Evolutionary conservation across 2,113 vertebrate genomes (phyloP), one percentile per base, ranked within the genome.

Genomic region (Oostethus manadensis): DNA sequence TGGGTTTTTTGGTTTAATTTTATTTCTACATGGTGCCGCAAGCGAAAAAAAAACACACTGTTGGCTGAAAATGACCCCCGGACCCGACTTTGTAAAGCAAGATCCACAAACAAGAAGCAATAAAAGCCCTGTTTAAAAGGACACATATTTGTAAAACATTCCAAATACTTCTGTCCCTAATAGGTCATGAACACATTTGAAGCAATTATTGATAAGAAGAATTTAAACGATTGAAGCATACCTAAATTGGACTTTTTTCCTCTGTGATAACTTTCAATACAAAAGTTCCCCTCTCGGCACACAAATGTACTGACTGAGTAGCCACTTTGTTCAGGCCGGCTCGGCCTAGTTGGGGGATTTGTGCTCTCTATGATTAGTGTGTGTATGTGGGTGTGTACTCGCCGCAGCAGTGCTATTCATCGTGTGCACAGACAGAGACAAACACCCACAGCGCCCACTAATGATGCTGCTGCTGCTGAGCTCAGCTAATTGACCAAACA

Each of bases 401-500:
- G 61, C 54, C 51, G 77, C 38, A 63, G 58, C 50, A 29, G 54
- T 58, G 40, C 56, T 21, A 55, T 70, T 70, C 43, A 63, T 65
- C 66, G 56, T 54, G 46, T 65, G 60, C 49, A 47, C 62, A 78
- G 70, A 85, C 82, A 74, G 64, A 85, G 80, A 86, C 64, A 82
- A 84, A 79, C 65, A 38, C 65, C 49, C 83, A 62, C 79, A 80
- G 79, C 75, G 80, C 81, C 73, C 78, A 70, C 76, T 89, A 85
- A 85, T 71, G 76, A 78, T 79, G 71, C 76, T 54, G 78, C 73
- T 68, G 68, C 43, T n/a, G 79, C 84, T 87, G 87, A 87, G 81
- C 72, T 79, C 83, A 85, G 86, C 86, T 80, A 72, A 78, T 72
- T 70, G 70, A 60, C 50, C 73, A 56, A 83, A 85, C 88, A 84